Conservation (phyloP, 2,888 invertebrate species). For the Eutolmus rufibarbis region DNA sequence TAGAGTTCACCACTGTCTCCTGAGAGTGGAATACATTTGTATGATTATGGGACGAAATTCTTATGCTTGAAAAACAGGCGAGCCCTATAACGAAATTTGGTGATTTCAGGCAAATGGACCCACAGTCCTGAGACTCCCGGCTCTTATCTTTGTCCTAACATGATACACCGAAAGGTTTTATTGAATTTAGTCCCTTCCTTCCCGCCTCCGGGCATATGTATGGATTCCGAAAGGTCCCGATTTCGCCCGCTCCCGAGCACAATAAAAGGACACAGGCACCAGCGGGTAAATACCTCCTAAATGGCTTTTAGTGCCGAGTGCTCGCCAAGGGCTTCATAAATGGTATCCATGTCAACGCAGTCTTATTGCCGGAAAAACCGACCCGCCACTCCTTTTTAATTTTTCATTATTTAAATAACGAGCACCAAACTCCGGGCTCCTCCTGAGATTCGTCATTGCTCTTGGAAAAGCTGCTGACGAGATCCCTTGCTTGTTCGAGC, state of each 20-base stretch:
- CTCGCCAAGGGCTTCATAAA: neutral
- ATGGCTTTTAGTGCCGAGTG: neutral
- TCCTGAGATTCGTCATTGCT: neutral
- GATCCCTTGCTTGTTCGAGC: neutral
- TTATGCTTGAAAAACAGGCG: neutral
- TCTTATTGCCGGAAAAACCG: neutral
- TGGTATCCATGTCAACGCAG: neutral
- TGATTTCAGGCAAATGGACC: neutral
- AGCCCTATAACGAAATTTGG: neutral
- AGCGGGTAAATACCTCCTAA: neutral
- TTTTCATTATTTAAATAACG: constrained; percentile 31
- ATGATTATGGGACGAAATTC: neutral
- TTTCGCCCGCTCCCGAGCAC: neutral
- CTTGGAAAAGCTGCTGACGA: neutral
- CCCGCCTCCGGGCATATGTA: neutral
- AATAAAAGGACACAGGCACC: neutral
- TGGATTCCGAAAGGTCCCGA: neutral
- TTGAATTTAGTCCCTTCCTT: constrained; percentile 10
- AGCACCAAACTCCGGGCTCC: neutral
- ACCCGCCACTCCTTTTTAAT: constrained; percentile 4
- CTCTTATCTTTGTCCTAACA: neutral
- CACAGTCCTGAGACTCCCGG: neutral
- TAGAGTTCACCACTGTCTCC: neutral
- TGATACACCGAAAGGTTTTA: constrained; percentile 23
- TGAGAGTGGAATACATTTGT: neutral